Base-by-base conservation (phyloP, 2,888 invertebrate genomes). In the Noctua comes region DNA sequence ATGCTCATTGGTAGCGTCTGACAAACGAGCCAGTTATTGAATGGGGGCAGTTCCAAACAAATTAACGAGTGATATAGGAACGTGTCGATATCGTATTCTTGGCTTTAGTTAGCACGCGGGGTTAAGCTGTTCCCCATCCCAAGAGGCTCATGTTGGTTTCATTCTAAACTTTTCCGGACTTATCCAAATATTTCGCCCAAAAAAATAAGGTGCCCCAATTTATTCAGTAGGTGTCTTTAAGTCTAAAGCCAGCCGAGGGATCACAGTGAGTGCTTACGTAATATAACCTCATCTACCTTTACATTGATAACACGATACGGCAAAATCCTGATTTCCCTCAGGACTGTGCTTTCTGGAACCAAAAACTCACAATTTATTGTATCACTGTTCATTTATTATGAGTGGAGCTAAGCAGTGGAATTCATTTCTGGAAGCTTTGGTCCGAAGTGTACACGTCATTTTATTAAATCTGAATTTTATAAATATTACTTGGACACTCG, bases 231-330 rank as follows among this genome's bases (percentile, higher is more conserved):
- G 79, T 69, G 73, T 80, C 68, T 72, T 74, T 74, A 80, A 81
- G 72, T 72, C 77, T 82, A 82, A 82, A 82, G 65, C 68, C 79
- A 80, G 36, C 75, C 77, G 59, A 62, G 85, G 75, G 85, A 85
- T 85, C 66, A 73, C 36, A 72, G 68, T 64, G 76, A 57, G 74
- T 81, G 70, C 73, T 65, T 76, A 74, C 71, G 68, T 27, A 79
- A 66, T 66, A 66, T 43, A 27, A 80, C 73, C 71, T 80, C 64
- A 85, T 84, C 78, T 85, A 85, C 82, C 79, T 82, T 59, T 43
- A 74, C 85, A 85, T 85, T 82, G 85, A 85, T 84, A 76, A 82
- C 73, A 66, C 40, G 82, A 85, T 79, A 76, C 79, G 73, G 64
- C 48, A 57, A 79, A 85, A 76, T 64, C 71, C 72, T 82, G 84